phyloP scores from a whole-genome alignment of 2,113 vertebrate genomes.

The Labeo rohita region DNA sequence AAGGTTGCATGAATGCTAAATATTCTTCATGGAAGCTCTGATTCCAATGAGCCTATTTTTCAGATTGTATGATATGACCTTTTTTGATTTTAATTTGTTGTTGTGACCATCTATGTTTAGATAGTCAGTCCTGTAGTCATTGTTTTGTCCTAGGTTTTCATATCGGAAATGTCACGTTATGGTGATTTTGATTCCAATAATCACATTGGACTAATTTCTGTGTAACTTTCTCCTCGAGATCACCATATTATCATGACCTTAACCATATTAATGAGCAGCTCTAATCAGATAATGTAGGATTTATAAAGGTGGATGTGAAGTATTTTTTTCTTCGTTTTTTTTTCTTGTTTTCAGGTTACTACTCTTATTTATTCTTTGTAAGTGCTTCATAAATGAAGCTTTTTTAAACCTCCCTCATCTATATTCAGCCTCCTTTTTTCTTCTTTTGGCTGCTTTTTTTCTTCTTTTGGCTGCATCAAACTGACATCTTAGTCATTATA shows the following conservation, averaged over 20 bases:
- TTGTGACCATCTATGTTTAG: conserved; percentile 32
- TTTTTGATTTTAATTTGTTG: not conserved
- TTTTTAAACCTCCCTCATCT: not conserved
- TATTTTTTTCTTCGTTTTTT: not conserved
- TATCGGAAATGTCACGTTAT: conserved; percentile 1
- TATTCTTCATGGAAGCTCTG: not conserved
- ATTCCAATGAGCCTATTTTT: not conserved
- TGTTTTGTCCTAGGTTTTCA: conserved; percentile 1
- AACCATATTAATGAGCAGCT: not conserved
- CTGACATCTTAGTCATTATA: conserved; percentile 74
- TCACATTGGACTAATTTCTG: not conserved
- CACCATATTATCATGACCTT: not conserved
- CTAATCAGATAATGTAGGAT: not conserved
- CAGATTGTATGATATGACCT: not conserved
- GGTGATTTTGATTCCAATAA: not conserved
- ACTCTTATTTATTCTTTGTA: not conserved
- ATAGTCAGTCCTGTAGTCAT: not conserved
- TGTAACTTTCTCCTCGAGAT: conserved; percentile 5
- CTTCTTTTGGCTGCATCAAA: conserved; percentile 75
- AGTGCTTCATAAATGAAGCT: not conserved
- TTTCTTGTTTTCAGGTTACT: not conserved
- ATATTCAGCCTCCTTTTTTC: not conserved
- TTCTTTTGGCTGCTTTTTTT: conserved; percentile 64
- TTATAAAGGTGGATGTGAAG: not conserved
- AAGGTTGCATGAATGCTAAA: not conserved